Base-by-base conservation (phyloP, 2,113 vertebrate species). In the Puntigrus tetrazona region DNA sequence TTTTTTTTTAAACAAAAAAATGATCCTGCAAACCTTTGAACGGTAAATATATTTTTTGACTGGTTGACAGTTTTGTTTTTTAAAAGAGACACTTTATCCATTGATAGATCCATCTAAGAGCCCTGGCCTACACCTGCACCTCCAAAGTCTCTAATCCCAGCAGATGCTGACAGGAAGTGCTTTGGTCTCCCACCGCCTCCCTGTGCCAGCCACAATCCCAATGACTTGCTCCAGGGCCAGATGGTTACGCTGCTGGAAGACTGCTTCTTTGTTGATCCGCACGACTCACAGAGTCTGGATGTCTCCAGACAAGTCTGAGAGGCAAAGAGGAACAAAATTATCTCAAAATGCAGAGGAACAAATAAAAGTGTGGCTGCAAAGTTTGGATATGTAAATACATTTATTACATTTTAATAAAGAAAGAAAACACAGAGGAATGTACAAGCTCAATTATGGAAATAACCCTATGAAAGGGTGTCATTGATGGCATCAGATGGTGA, bases 281-380 rank as follows among this genome's bases (percentile, higher is more conserved):
- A 98, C 1, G 98, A 99, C 92, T 99, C 98, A 36, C 98, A n/a
- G n/a, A 99, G 90, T 96, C 97, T 25, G 98, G 98, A 88, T 99
- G 98, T 93, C 98, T 94, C n/a, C 79, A 99, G 96, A 93, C 98
- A 99, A 6, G 98, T 99, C 98, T 99, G 93, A 82, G 52, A 55
- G 78, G 69, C 9, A 86, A 69, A 85, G 75, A 25, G n/a, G 85
- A 25, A 67, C 57, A n/a, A 50, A 81, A 65, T 25, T 57, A 41
- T 65, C 45, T 27, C 52, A 45, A 7, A 76, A 57, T 50, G 25
- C 34, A 34, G 47, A 81, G 27, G 38, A 52, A 10, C 59, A 90
- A n/a, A 90, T 87, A 89, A 86, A 90, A 79, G 88, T 16, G 41
- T 16, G n/a, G 38, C 13, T 50, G 14, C 45, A 18, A 50, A 50